Evolutionary conservation across 2,888 invertebrate species (phyloP).

Genomic region (Pollenia angustigena): DNA sequence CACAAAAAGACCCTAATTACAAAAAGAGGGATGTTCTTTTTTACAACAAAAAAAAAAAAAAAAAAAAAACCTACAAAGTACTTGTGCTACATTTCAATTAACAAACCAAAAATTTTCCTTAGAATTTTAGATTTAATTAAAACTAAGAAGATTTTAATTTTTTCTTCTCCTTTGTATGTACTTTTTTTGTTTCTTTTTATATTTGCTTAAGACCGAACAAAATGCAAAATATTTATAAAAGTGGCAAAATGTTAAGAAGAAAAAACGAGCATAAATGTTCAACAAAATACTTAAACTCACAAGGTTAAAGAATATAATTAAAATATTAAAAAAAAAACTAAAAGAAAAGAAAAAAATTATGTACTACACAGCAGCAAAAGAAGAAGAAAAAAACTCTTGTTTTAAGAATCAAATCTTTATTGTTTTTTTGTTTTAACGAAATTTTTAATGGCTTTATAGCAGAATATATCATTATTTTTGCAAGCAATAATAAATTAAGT

Average conservation of each 20-base stretch:
- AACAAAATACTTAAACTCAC: slow-evolving; percentile 29
- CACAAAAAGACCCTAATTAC: neutral
- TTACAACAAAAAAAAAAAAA: no score
- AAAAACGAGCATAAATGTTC: neutral
- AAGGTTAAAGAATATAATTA: slow-evolving; percentile 52
- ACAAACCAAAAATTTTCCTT: slow-evolving; percentile 6
- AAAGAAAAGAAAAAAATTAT: slow-evolving; percentile 16
- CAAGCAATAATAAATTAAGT: slow-evolving; percentile 70
- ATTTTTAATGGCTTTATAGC: neutral
- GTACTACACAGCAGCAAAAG: neutral
- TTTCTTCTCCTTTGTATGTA: no score
- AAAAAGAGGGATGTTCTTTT: neutral
- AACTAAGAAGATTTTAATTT: slow-evolving; percentile 1
- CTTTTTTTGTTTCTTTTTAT: neutral
- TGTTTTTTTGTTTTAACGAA: neutral
- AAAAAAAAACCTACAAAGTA: neutral
- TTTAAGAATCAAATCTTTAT: neutral
- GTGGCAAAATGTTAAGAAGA: neutral
- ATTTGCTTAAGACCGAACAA: neutral
- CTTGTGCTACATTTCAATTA: slow-evolving; percentile 40
- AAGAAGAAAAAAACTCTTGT: neutral
- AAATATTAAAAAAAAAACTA: slow-evolving; percentile 24
- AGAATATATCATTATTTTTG: slow-evolving; percentile 44
- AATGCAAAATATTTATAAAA: slow-evolving; percentile 14
- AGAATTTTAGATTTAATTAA: slow-evolving; percentile 53